Evolutionary conservation across 1,140 invertebrate genomes (phyloP), one percentile per base, ranked within the genome.

Genomic region (Drosophila parvula): DNA sequence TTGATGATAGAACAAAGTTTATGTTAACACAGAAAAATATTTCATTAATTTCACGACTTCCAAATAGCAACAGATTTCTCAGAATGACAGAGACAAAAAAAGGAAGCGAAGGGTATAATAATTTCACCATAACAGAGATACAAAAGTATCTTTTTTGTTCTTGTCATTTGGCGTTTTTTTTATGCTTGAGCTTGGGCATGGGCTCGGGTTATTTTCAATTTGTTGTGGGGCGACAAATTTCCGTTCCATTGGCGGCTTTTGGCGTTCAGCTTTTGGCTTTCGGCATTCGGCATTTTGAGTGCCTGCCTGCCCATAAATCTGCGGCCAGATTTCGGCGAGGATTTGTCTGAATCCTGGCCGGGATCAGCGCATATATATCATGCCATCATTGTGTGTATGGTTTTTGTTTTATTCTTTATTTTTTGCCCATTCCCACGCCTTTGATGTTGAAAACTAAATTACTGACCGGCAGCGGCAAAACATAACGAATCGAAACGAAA

Each of bases 361-460:
- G 47, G 70, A 78, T 55, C 70, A 67, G 60, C 36, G 44, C 68
- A 83, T 88, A 57, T 88, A 57, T 83, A 88, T 86, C 76, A 88
- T 70, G 69, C 40, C 38, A 71, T 71, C 60, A 75, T 58, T 63
- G 55, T 74, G 43, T 57, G 44, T 53, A 16, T 48, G 36, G 67
- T 79, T 56, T 64, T 59, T 62, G 41, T 50, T 30, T 30, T 1
- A 10, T 12, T 22, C 3, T 45, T 45, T 74, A 34, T 43, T 65
- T 51, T 44, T 40, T 45, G 14, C 18, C 47, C 74, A 81, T 90
- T 88, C 85, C 78, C 84, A 84, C 85, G 84, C 78, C 84, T 89
- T 89, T 88, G 85, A 89, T 88, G 77, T 88, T 90, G 77, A 86
- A 86, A 86, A 76, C 81, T 85, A 85, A 85, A 85, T 85, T 81